Percentiles rank a stretch among this genome's conserved stretches.
Evolutionary conservation across 2,888 invertebrate genomes (phyloP).

Genomic region (Ferdinandea cuprea): DNA sequence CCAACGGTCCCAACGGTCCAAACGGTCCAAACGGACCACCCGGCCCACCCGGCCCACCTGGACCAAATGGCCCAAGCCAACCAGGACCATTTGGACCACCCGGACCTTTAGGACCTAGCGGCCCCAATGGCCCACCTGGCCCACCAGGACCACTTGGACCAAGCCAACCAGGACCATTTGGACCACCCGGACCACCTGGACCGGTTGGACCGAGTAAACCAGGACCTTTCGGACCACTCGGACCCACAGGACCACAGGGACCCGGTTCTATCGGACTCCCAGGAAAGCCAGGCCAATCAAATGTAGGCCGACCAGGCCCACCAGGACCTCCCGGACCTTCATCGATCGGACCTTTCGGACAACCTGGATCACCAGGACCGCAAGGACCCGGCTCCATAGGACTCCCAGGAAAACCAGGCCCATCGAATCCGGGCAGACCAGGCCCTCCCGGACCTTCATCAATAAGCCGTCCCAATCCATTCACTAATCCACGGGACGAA

Average conservation of each 20-base stretch:
- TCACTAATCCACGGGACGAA: slow-evolving; percentile 77
- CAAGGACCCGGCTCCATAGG: slow-evolving; percentile 76
- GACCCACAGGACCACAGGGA: slow-evolving; percentile 77
- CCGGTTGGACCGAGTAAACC: no score
- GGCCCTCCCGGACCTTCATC: slow-evolving; percentile 68
- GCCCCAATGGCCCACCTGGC: slow-evolving; percentile 41
- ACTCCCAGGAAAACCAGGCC: slow-evolving; percentile 80
- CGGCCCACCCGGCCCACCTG: slow-evolving; percentile 67
- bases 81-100: slow-evolving; percentile 76
- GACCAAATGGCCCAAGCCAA: slow-evolving; percentile 79
- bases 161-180: slow-evolving; percentile 76
- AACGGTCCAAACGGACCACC: slow-evolving; percentile 79
- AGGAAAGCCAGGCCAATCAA: slow-evolving; percentile 78
- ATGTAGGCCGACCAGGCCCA: slow-evolving; percentile 75
- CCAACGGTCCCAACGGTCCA: slow-evolving; percentile 77
- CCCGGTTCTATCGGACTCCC: slow-evolving; percentile 77
- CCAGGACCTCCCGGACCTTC: slow-evolving; percentile 78
- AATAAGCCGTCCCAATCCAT: slow-evolving; percentile 62
- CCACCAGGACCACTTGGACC: slow-evolving; percentile 66
- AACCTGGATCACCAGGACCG: slow-evolving; percentile 76
- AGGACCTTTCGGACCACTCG: slow-evolving; percentile 82
- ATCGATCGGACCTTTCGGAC: slow-evolving; percentile 83
- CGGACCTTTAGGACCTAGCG: slow-evolving; percentile 79
- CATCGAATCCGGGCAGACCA: slow-evolving; percentile 44
- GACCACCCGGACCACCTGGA: slow-evolving; percentile 78